Percentiles rank a stretch among this genome's conserved stretches.
These are phyloP conservation scores for Cebus imitator DNA, from an alignment of 2,113 vertebrate species.

Conservation along the genomic window DNA sequence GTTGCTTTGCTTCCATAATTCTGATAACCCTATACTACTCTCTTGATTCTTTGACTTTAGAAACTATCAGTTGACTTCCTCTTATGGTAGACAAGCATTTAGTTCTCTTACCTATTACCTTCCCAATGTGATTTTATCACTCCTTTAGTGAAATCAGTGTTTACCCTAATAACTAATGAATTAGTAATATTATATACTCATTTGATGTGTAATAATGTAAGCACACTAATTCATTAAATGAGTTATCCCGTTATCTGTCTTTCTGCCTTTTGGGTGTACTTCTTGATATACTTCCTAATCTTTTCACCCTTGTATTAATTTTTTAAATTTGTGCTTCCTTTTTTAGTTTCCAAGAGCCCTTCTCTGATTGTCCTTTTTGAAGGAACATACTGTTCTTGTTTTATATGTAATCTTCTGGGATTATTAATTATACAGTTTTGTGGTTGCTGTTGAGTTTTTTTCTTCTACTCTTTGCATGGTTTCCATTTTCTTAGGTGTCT, in stretches of 20 bases:
- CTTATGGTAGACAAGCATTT: background rate
- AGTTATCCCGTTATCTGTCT: background rate
- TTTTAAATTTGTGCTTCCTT: background rate
- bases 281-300: background rate
- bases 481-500: background rate
- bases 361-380: background rate
- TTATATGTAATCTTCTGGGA: background rate
- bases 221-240: background rate
- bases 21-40: background rate
- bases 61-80: background rate
- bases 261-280: background rate
- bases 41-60: background rate
- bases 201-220: background rate
- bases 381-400: background rate
- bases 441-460: background rate
- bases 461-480: background rate
- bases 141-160: background rate
- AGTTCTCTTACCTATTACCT: background rate
- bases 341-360: background rate
- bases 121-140: background rate
- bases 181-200: background rate
- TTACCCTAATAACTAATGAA: slow-evolving; percentile 14
- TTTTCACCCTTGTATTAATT: background rate
- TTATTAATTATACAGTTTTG: background rate
- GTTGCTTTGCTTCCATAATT: background rate